Evolutionary conservation across 1,140 invertebrate genomes (phyloP), one percentile per base, ranked within the genome.

Genomic region (Philotrypesis tridentata): DNA sequence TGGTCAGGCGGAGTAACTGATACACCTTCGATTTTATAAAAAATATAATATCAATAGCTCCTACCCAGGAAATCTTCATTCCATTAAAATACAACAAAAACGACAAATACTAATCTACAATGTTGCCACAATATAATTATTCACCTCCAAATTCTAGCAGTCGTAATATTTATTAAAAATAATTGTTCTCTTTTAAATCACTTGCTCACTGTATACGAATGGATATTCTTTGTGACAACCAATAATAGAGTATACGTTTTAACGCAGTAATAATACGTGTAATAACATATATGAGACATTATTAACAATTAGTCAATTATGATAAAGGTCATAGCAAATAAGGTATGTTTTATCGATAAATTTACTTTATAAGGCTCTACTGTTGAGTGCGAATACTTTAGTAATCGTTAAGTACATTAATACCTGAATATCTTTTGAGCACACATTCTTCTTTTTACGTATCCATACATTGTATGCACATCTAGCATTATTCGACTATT

Each of bases 111-210:
- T 17, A 17, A 71, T 65, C 25, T 61, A 4, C 4, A 63, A 23
- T 14, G 0, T 14, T 14, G 25, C 37, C 17, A 9, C 33, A 61
- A 72, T 72, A 11, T 31, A 68, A 70, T 40, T 27, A 61, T 73
- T 61, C 43, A 79, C 7, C 37, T n/a, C n/a, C 29, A 25, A 60
- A 14, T 60, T 37, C 33, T 79, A 71, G 11, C 40, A 60, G 7
- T 71, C 17, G 33, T 70, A 75, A 21, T 37, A 61, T 72, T 79
- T 80, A 72, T 68, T 70, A 65, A 79, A 79, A 79, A 79, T 79
- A 79, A 71, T 31, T 55, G 33, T 21, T 43, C 17, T 55, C 6
- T 55, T 70, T 70, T 23, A 70, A 48, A 43, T 43, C 27, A 17
- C 29, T 31, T 29, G 1, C 43, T 11, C 60, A 21, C 23, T 71